Evolutionary conservation across 2,888 invertebrate species (phyloP), one percentile per base, ranked within the genome.

Genomic region (Saturnia pavonia): DNA sequence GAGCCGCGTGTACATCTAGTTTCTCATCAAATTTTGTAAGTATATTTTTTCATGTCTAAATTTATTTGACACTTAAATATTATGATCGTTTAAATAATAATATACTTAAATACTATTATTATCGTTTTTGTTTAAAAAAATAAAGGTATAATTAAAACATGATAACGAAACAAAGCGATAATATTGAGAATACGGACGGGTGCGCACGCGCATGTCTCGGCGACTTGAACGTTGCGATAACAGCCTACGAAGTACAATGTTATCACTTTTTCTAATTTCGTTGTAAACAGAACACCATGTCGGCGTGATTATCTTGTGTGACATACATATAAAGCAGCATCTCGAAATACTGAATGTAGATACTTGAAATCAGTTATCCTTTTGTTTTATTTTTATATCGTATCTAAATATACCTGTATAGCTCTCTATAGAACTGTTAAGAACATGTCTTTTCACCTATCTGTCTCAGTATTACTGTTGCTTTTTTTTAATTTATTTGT

Each of bases 101-200:
- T n/a, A n/a, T n/a, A n/a, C n/a, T n/a, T n/a, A n/a, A n/a, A n/a
- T n/a, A n/a, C n/a, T n/a, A 34, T 34, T 4, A 6, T 34, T 60
- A 60, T 25, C 27, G 14, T 60, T 60, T 60, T 27, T 14, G n/a
- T n/a, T n/a, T n/a, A n/a, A n/a, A 54, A 54, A 22, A 54, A 54
- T 54, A 22, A 22, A 54, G 54, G 57, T 27, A 60, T 27, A 60
- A 60, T 60, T 60, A 60, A 60, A 27, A 25, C 14, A 60, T 25
- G 69, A 68, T 65, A 63, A 73, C 67, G 67, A 69, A 69, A 71
- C 69, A 65, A 69, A 67, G 72, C 69, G 74, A 73, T 75, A 74
- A 72, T 71, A 73, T 75, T 75, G 71, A 76, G 69, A 43, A 70
- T 69, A 69, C 48, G 60, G 72, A 25, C 65, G 70, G 48, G 68